Evolutionary conservation across 2,888 invertebrate genomes (phyloP).

Genomic region (Allacma fusca): DNA sequence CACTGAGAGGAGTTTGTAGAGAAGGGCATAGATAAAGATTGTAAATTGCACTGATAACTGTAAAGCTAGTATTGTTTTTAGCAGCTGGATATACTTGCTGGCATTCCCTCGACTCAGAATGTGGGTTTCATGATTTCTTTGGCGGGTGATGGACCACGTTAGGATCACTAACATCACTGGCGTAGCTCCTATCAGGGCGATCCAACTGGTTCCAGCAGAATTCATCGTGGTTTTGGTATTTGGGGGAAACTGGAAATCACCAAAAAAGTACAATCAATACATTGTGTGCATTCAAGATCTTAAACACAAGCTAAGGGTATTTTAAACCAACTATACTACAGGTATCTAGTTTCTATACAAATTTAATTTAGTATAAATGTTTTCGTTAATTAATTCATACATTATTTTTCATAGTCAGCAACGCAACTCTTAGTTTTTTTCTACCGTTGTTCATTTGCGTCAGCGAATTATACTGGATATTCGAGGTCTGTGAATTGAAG

Average conservation of each 20-base stretch:
- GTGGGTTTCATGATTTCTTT: conserved; percentile 35
- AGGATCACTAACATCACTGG: conserved; percentile 35
- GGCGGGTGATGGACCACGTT: conserved; percentile 37
- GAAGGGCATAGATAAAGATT: conserved; percentile 40
- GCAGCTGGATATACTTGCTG: conserved; percentile 28
- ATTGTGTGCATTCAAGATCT: too few species aligned
- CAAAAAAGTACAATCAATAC: background rate
- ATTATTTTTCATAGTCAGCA: too few species aligned
- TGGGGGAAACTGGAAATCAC: background rate
- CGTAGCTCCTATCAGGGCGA: conserved; percentile 33
- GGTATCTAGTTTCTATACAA: too few species aligned
- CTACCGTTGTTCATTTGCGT: too few species aligned
- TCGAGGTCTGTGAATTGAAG: too few species aligned
- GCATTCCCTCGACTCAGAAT: conserved; percentile 36
- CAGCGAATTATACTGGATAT: too few species aligned
- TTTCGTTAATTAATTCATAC: too few species aligned
- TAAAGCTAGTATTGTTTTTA: conserved; percentile 33
- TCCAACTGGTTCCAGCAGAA: conserved; percentile 32
- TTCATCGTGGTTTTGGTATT: conserved; percentile 33
- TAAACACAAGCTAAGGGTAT: too few species aligned
- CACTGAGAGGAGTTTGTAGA: conserved; percentile 31
- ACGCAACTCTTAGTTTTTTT: too few species aligned
- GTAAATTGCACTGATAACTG: conserved; percentile 32
- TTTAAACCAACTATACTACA: too few species aligned
- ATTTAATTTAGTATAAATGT: too few species aligned